A percentile compares a stretch with the other conserved stretches of the same genome.
Conservation (phyloP, 2,888 invertebrate genomes). For the Pachycephus smyrnensis region DNA sequence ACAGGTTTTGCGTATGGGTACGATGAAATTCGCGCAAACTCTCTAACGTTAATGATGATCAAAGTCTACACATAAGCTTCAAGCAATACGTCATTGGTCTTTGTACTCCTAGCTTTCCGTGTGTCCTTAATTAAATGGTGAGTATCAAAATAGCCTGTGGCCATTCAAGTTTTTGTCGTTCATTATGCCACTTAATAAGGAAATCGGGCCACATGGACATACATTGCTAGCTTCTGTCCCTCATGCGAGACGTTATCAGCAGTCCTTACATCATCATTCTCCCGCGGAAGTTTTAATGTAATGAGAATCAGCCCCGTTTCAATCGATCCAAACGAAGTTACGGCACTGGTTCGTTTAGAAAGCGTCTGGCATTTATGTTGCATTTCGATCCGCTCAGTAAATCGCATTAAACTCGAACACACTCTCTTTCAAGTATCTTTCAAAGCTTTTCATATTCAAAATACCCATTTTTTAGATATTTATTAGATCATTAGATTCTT, state of each 20-base stretch:
- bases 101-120: not conserved
- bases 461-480: too few species aligned
- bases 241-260: not conserved
- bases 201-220: not conserved
- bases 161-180: not conserved
- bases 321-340: slow-evolving; percentile 1
- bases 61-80: not conserved
- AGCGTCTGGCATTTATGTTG: slow-evolving; percentile 16
- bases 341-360: slow-evolving; percentile 22
- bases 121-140: not conserved
- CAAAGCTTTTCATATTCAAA: slow-evolving; percentile 11
- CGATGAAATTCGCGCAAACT: not conserved
- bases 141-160: not conserved
- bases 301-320: not conserved
- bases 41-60: too few species aligned
- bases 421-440: not conserved
- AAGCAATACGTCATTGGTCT: not conserved
- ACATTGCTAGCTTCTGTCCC: not conserved
- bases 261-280: not conserved
- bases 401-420: not conserved
- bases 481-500: too few species aligned
- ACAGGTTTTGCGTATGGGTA: not conserved
- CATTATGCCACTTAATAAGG: not conserved
- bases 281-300: not conserved
- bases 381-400: slow-evolving; percentile 13